Evolutionary conservation across 2,113 vertebrate species (phyloP), one percentile per base, ranked within the genome.

Genomic region (Zapus hudsonius): DNA sequence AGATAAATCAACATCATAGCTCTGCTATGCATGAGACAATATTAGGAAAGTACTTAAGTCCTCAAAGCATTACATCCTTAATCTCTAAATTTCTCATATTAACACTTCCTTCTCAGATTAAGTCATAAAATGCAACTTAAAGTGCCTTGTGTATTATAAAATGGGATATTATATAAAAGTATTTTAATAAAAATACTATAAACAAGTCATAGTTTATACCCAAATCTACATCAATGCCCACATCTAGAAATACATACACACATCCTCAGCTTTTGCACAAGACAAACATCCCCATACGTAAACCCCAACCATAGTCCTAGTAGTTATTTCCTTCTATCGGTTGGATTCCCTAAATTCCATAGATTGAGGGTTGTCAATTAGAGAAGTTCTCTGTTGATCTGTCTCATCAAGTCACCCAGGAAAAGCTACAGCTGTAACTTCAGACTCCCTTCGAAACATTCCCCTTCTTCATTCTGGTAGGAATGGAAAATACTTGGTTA

Each of bases 31-130:
- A 40, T 74, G 67, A 29, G 38, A 22, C 1, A 85, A 74, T 80
- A 31, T 84, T 59, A 80, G 15, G 11, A 75, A 95, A 52, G 47
- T 63, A 73, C 69, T 63, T 27, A 55, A 67, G 47, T 69, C 85
- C 47, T 57, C 17, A 40, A 91, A 93, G 25, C 27, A 52, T 38
- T 82, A 57, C 59, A 82, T 94, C 85, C 67, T n/a, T 90, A 64
- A 86, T 86, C 25, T 85, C 13, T 70, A 44, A 91, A 87, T 69
- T 40, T 9, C 31, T 80, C 20, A 20, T 80, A 61, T 38, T 86
- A 90, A 92, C 9, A 87, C 36, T 76, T 84, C n/a, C 76, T 89
- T 91, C 61, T 80, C 61, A 64, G 42, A 44, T 94, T 70, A 75
- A 90, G 38, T n/a, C 52, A 86, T 16, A 90, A 33, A 73, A 87